Conservation (phyloP, 2,113 vertebrate genomes). For the Pygoscelis adeliae region DNA sequence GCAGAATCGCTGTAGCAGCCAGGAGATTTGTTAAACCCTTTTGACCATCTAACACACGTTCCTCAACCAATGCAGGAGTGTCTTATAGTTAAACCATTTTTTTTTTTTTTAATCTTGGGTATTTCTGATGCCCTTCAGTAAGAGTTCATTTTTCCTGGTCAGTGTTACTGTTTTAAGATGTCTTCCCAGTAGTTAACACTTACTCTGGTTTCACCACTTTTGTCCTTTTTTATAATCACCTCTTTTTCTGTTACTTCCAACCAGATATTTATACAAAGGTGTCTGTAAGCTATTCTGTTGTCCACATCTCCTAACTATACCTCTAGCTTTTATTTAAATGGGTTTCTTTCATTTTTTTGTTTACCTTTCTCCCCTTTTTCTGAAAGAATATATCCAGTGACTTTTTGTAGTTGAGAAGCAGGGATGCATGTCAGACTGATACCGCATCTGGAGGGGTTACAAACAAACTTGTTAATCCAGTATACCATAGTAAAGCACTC, state of each 20-base stretch:
- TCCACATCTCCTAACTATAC: background rate
- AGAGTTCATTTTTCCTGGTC: background rate
- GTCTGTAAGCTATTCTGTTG: background rate
- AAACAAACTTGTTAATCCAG: background rate
- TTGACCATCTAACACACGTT: background rate
- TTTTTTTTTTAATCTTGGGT: background rate
- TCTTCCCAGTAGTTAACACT: background rate
- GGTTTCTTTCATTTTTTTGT: background rate
- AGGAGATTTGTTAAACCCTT: background rate
- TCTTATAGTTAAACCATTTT: background rate
- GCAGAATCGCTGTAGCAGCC: background rate
- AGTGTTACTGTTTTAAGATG: background rate
- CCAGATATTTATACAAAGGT: background rate
- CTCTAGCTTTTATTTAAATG: background rate
- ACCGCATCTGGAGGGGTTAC: background rate
- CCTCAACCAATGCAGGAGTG: background rate
- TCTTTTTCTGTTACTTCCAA: background rate
- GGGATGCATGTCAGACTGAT: background rate
- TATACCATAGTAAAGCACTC: background rate
- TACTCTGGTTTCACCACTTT: background rate
- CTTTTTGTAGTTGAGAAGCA: background rate
- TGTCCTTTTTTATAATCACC: background rate
- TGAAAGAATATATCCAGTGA: background rate
- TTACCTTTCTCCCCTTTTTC: background rate
- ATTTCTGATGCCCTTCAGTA: background rate